Percentiles rank a stretch among this genome's conserved stretches.
These are phyloP conservation scores for Trisateles emortualis DNA, from an alignment of 2,888 invertebrate species.

Conservation along the genomic window DNA sequence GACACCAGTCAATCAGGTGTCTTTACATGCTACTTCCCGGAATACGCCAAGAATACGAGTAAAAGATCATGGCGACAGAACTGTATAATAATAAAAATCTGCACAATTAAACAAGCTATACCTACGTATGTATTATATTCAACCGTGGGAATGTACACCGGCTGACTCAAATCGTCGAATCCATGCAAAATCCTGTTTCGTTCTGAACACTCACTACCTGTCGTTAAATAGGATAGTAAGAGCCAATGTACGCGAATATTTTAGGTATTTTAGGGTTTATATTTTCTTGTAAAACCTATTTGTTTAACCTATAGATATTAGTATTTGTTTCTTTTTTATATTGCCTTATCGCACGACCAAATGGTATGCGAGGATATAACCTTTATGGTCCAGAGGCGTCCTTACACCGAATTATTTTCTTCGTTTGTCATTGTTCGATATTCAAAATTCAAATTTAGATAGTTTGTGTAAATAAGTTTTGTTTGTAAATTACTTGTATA, in stretches of 20 bases:
- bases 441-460: too few species aligned
- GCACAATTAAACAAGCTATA: slow-evolving; percentile 52
- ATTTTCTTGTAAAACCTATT: not conserved
- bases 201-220: slow-evolving; percentile 39
- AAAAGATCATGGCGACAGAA: slow-evolving; percentile 37
- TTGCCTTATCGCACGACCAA: too few species aligned
- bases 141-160: slow-evolving; percentile 54
- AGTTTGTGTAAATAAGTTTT: too few species aligned
- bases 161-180: slow-evolving; percentile 49
- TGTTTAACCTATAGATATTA: not conserved
- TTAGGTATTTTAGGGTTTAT: slow-evolving; percentile 26
- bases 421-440: too few species aligned
- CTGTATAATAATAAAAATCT: slow-evolving; percentile 43
- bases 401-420: too few species aligned
- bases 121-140: slow-evolving; percentile 24
- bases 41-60: not conserved
- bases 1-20: slow-evolving; percentile 4
- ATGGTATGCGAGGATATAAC: too few species aligned
- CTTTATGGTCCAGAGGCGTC: too few species aligned
- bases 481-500: too few species aligned
- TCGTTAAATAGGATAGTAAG: slow-evolving; percentile 41
- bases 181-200: slow-evolving; percentile 58
- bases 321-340: too few species aligned
- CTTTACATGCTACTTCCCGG: slow-evolving; percentile 17
- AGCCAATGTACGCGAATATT: slow-evolving; percentile 18